Percentiles rank a stretch among this genome's conserved stretches.
Conservation (phyloP, 2,113 vertebrate species). For the Psilopogon haemacephalus region DNA sequence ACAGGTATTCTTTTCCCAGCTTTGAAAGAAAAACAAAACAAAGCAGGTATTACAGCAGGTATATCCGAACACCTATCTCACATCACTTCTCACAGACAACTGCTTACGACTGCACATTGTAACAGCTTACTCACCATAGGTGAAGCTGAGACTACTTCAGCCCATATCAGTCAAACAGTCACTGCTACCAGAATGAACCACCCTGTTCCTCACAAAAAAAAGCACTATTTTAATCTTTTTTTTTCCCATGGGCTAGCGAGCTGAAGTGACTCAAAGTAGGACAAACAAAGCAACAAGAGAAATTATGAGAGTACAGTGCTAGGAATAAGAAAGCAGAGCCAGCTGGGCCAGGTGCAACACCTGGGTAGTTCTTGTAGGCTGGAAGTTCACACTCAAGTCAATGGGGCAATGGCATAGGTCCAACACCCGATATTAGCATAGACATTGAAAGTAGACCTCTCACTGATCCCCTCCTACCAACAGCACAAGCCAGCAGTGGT, state of each 20-base stretch:
- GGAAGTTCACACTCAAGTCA: neutral
- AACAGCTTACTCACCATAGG: rapidly evolving
- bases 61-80: neutral
- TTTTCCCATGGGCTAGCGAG: neutral
- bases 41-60: neutral
- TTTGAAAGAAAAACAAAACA: neutral
- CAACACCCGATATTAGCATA: neutral
- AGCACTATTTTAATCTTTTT: neutral
- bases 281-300: neutral
- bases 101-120: neutral
- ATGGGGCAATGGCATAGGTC: neutral
- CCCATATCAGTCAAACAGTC: neutral
- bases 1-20: neutral
- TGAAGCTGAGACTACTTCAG: neutral
- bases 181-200: neutral
- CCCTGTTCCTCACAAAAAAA: neutral
- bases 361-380: neutral
- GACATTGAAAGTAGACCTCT: rapidly evolving
- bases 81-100: neutral
- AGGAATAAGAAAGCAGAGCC: neutral
- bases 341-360: neutral
- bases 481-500: neutral
- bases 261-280: neutral
- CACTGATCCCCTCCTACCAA: neutral
- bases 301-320: neutral